Percentiles rank a stretch among this genome's conserved stretches.
These are phyloP conservation scores for Calameuta idolon DNA, from an alignment of 2,888 invertebrate species.

Conservation along the genomic window DNA sequence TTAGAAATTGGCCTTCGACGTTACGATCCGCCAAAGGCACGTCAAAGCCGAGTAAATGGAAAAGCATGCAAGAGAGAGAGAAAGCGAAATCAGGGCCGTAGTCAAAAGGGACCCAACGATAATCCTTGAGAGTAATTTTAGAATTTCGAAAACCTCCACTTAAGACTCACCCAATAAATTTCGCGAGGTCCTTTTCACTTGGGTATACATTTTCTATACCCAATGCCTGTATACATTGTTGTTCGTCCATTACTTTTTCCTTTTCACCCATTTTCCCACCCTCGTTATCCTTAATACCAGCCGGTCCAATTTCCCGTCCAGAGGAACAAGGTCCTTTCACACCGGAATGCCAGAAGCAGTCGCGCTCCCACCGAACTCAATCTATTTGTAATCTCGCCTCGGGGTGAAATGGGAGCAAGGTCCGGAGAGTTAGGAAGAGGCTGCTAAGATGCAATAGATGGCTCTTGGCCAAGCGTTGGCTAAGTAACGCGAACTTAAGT, in stretches of 20 bases:
- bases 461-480: constrained; percentile 61
- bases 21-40: constrained; percentile 21
- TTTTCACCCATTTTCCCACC: background rate
- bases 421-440: constrained; percentile 65
- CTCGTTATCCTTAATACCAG: background rate
- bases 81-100: constrained; percentile 29
- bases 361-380: constrained; percentile 28
- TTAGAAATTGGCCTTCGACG: constrained; percentile 63
- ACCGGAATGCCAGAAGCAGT: constrained; percentile 25
- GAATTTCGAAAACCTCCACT: background rate
- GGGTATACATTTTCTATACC: background rate
- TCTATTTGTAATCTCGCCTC: constrained; percentile 57
- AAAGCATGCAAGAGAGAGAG: constrained; percentile 13
- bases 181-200: background rate
- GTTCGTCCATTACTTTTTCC: background rate
- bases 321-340: constrained; percentile 32
- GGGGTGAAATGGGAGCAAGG: constrained; percentile 66
- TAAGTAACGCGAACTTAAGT: constrained; percentile 55
- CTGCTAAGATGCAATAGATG: constrained; percentile 65
- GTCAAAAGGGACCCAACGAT: constrained; percentile 17
- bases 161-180: background rate
- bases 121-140: background rate
- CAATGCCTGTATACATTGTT: too few relatives aligned
- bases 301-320: background rate
- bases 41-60: constrained; percentile 4